These are phyloP conservation scores for Mixornis gularis DNA, from an alignment of 2,113 vertebrate species.

Conservation along the genomic window DNA sequence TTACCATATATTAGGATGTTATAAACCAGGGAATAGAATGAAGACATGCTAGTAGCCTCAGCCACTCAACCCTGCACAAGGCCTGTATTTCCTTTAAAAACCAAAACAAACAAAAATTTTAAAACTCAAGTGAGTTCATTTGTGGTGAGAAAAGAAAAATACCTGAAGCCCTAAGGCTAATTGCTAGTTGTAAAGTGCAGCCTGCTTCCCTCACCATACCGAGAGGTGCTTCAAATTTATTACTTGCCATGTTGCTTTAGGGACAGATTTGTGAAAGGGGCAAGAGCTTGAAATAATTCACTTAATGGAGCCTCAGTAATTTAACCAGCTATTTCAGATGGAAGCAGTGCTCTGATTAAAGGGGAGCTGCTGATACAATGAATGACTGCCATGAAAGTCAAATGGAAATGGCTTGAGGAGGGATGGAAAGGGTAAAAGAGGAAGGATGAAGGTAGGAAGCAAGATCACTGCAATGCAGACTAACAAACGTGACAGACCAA, in stretches of 20 bases:
- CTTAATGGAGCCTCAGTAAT: background rate
- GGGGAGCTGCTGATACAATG: background rate
- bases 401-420: background rate
- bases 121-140: background rate
- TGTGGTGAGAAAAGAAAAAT: background rate
- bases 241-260: background rate
- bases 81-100: background rate
- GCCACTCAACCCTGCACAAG: background rate
- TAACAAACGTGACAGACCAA: background rate
- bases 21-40: background rate
- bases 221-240: background rate
- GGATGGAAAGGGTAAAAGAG: background rate
- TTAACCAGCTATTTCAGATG: background rate
- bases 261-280: background rate
- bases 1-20: background rate
- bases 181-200: conserved; percentile 22
- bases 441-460: background rate
- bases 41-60: background rate
- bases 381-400: conserved; percentile 26
- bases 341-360: conserved; percentile 26
- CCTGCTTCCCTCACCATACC: background rate
- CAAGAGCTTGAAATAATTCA: conserved; percentile 28
- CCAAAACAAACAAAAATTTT: background rate
- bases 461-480: background rate
- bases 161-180: conserved; percentile 19